Percentiles rank a stretch among this genome's conserved stretches.
These are phyloP conservation scores for Pocillopora verrucosa DNA, from an alignment of 64 coral and sea anemone species.

Conservation along the genomic window DNA sequence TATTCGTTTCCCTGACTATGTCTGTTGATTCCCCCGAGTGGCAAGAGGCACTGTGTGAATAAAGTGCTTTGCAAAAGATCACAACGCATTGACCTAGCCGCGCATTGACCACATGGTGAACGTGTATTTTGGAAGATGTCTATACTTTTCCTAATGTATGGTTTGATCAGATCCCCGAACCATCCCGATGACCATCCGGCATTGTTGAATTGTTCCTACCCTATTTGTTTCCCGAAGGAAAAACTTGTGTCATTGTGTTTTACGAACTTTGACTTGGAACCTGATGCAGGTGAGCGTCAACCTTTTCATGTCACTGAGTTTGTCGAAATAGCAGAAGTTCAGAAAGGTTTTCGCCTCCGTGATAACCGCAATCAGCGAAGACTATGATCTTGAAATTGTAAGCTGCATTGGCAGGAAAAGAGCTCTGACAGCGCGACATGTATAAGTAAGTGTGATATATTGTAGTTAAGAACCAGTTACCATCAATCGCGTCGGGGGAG, in stretches of 20 bases:
- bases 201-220: slow-evolving; percentile 70
- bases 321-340: neutral
- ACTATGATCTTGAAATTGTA: too few relatives aligned
- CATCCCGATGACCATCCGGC: slow-evolving; percentile 67
- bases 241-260: slow-evolving; percentile 64
- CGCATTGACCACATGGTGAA: too few relatives aligned
- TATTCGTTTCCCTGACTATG: too few relatives aligned
- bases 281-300: slow-evolving; percentile 37
- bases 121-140: too few relatives aligned
- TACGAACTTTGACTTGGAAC: slow-evolving; percentile 71
- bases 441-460: slow-evolving; percentile 56
- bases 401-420: too few relatives aligned
- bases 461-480: too few relatives aligned
- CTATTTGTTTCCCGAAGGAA: slow-evolving; percentile 51
- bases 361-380: neutral
- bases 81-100: too few relatives aligned
- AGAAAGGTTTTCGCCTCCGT: neutral
- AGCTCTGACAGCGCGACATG: slow-evolving; percentile 59
- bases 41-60: too few relatives aligned
- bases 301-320: neutral
- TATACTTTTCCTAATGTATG: neutral
- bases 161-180: slow-evolving; percentile 79
- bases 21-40: too few relatives aligned
- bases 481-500: too few relatives aligned
- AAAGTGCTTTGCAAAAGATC: too few relatives aligned